These are phyloP conservation scores for Callopanchax toddi DNA, from an alignment of 2,113 vertebrate species.

Conservation along the genomic window DNA sequence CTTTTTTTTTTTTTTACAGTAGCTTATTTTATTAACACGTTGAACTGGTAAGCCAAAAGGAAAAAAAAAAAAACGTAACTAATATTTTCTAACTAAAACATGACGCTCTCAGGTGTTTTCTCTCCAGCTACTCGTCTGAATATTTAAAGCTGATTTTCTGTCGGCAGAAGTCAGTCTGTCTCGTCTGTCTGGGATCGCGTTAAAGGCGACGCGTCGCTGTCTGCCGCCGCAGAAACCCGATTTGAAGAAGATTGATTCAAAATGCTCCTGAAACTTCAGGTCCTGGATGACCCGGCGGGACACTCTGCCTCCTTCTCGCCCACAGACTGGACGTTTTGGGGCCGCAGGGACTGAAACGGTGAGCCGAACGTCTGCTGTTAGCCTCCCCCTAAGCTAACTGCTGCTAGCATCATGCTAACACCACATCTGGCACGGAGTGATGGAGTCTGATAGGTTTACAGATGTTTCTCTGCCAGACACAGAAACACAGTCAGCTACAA, in stretches of 20 bases:
- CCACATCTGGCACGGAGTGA: constrained; percentile 42
- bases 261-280: constrained; percentile 42
- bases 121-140: no score
- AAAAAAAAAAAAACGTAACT: no score
- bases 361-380: constrained; percentile 14
- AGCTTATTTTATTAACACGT: no score
- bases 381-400: constrained; percentile 24
- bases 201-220: constrained; percentile 73
- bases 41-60: no score
- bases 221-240: constrained; percentile 47
- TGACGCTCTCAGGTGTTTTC: no score
- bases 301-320: constrained; percentile 20
- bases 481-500: background rate
- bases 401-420: constrained; percentile 65
- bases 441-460: background rate
- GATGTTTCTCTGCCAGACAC: background rate
- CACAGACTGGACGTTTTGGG: background rate
- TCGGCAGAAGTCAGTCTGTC: constrained; percentile 74
- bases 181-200: constrained; percentile 68
- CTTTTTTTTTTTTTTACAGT: no score
- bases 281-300: constrained; percentile 25
- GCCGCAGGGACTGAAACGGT: constrained; percentile 49
- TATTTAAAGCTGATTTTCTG: constrained; percentile 33
- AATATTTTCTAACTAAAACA: no score
- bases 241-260: constrained; percentile 15